These are phyloP conservation scores for Agrotis puta DNA, from an alignment of 2,888 invertebrate species.

Conservation along the genomic window DNA sequence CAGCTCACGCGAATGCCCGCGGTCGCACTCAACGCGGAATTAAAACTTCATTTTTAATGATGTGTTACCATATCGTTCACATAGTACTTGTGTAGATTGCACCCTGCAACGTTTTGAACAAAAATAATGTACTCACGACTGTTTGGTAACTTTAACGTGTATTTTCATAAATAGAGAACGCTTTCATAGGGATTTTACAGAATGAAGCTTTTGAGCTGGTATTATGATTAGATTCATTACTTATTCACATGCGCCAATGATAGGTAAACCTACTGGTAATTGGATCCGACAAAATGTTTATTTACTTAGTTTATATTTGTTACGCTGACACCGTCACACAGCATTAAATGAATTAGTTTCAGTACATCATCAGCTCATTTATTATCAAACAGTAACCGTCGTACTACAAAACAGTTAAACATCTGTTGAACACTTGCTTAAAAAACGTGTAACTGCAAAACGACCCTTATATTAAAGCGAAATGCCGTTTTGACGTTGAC, in stretches of 20 bases:
- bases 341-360: slow-evolving; percentile 14
- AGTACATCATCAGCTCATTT: slow-evolving; percentile 4
- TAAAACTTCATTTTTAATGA: slow-evolving; percentile 88
- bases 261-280: background rate
- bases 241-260: slow-evolving; percentile 21
- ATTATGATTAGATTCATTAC: slow-evolving; percentile 17
- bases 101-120: slow-evolving; percentile 65
- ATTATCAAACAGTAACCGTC: background rate
- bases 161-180: background rate
- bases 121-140: slow-evolving; percentile 47
- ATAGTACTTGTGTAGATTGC: slow-evolving; percentile 47
- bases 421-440: background rate
- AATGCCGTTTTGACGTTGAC: too few relatives aligned
- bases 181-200: slow-evolving; percentile 8
- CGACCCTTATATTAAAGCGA: too few relatives aligned
- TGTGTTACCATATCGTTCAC: slow-evolving; percentile 79
- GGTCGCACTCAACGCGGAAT: slow-evolving; percentile 75
- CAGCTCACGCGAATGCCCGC: slow-evolving; percentile 50
- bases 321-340: background rate
- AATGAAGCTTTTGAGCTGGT: slow-evolving; percentile 23
- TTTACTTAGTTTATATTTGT: slow-evolving; percentile 15
- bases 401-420: background rate
- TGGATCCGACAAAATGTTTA: slow-evolving; percentile 24
- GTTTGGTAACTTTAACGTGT: slow-evolving; percentile 1
- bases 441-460: too few relatives aligned